Base-by-base conservation (phyloP, 1,140 invertebrate species). In the Drosophila sucinea region DNA sequence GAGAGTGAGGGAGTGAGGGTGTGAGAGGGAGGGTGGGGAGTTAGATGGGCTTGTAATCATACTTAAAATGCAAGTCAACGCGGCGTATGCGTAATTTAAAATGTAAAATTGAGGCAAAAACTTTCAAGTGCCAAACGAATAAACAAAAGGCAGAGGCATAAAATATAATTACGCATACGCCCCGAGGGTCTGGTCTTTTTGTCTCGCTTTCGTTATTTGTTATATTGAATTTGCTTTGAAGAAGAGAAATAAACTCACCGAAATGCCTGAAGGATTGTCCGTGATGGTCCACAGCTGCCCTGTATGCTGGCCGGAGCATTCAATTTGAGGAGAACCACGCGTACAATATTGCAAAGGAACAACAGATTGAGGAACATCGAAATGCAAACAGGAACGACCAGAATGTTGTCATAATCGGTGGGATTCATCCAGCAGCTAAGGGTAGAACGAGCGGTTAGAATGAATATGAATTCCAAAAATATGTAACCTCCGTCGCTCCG, bases 261-360 rank as follows among this genome's bases (percentile, higher is more conserved):
- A 90, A 98, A 95, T 67, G 96, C 96, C 91, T 96, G 96, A 23
- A 96, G 92, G 35, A 96, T 95, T 0, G 95, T 95, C 27, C 94
- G 94, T 1, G 94, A 96, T 55, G 94, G 95, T 76, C 94, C 94
- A 38, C 94, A 92, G 67, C 90, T 91, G 60, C 91, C 91, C 79
- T 91, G 93, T 23, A 93, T 93, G 93, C 93, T 92, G 92, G 92
- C 95, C 90, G 92, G 95, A 79, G 95, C 95, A 81, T 96, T 94
- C 60, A 98, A 92, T 92, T 99, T 99, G 4, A 96, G 95, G 35
- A 98, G 94, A n/a, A 99, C 94, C 3, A 99, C 97, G 62, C 97
- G 94, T 55, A 99, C 96, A 81, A 99, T 99, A 93, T 98, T 99
- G 92, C 97, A 96, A 38, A 99, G 94, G 92, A 99, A 99, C 61